Conservation (phyloP, 2,113 vertebrate species). For the Neogale vison region DNA sequence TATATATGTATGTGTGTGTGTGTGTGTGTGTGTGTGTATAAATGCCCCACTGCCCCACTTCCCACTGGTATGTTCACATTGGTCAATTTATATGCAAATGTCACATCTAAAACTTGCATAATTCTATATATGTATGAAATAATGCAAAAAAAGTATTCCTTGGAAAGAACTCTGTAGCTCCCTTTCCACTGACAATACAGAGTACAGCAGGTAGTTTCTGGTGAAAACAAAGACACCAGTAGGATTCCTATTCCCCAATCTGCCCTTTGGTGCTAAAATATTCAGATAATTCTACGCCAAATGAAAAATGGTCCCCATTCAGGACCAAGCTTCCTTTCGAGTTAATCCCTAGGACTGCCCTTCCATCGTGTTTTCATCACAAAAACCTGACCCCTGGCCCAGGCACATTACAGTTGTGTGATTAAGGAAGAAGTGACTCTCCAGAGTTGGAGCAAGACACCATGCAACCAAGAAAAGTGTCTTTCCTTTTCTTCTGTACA, state of each 20-base stretch:
- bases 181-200: not conserved
- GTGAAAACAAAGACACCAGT: not conserved
- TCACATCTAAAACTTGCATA: not conserved
- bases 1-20: not conserved
- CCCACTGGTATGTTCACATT: not conserved
- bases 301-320: not conserved
- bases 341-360: not conserved
- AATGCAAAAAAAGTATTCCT: not conserved
- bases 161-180: not conserved
- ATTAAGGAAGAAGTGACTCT: not conserved
- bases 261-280: not conserved
- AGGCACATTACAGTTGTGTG: not conserved
- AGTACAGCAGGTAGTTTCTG: not conserved
- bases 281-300: not conserved
- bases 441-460: not conserved
- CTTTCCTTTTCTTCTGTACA: not conserved
- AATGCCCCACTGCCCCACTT: not conserved
- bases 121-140: not conserved
- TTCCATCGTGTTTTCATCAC: not conserved
- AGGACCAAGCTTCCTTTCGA: not conserved
- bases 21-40: too few species aligned
- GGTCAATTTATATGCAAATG: not conserved
- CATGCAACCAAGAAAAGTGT: not conserved
- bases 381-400: not conserved
- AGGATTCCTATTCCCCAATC: not conserved